Base-by-base conservation (phyloP, 1,140 invertebrate species). In the Macrobrachium rosenbergii region DNA sequence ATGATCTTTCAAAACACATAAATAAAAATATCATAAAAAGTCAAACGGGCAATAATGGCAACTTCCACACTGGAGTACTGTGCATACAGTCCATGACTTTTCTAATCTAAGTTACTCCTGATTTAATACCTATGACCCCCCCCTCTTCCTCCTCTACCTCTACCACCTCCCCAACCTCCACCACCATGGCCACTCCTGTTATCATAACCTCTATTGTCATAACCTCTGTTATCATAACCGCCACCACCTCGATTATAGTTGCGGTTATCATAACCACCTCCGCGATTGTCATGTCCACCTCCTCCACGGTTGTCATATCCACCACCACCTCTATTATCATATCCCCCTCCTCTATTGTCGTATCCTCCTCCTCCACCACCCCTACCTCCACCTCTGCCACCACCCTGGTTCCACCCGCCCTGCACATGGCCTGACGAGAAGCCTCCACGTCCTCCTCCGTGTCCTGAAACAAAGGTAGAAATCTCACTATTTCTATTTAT, bases 351-450 rank as follows among this genome's bases (percentile, higher is more conserved):
- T n/a, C 62, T n/a, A 17, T 60, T 23, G 69, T 72, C 37, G 16
- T 72, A 72, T 23, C 69, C 69, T 72, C 69, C 69, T 1, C 17
- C 67, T 2, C 67, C n/a, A 12, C 67, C 21, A 14, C 37, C 37
- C n/a, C 28, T 28, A 28, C 28, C 58, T 5, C 82, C 83, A 16
- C 83, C 83, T 28, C 80, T 45, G 19, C 80, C 80, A 5, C 83
- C 83, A 23, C 83, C 83, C 43, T 84, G 83, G 73, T 84, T 84
- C 83, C 83, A 84, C 23, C 83, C 83, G 6, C 83, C 83, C n/a
- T 84, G 83, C 7, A 84, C 83, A 23, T 75, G 59, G n/a, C 82
- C 82, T 17, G 72, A 52, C 2, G 73, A 78, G 62, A 84, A 84
- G 23, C 82, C 82, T 17, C 83, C 83, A 14, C 83, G 69, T 12